These are phyloP conservation scores for Oligia strigilis DNA, from an alignment of 2,888 invertebrate genomes.

Conservation along the genomic window DNA sequence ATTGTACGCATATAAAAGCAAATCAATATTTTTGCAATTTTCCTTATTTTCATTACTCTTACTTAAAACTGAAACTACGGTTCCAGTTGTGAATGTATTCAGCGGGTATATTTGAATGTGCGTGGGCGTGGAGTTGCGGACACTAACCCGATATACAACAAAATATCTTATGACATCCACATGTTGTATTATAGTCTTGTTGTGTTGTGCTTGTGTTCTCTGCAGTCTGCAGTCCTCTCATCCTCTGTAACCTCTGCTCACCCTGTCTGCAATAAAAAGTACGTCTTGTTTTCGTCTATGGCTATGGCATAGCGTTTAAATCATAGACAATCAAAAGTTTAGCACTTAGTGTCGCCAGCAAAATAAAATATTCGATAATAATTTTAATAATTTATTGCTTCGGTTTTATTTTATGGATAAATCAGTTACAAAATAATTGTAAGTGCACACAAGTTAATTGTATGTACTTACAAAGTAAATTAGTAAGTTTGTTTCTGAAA, in stretches of 20 bases:
- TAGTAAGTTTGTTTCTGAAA: not conserved
- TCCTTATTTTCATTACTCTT: not conserved
- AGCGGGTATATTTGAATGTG: not conserved
- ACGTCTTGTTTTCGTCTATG: conserved; percentile 2
- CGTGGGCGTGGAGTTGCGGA: not conserved
- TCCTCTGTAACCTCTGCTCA: conserved; percentile 20
- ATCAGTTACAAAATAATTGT: not conserved
- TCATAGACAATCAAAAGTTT: conserved; percentile 10
- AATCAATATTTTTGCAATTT: not conserved
- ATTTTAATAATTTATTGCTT: not conserved
- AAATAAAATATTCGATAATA: not conserved
- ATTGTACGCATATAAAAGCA: not conserved
- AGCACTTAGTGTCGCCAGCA: conserved; percentile 11
- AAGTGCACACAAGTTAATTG: not conserved
- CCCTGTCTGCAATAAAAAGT: conserved; percentile 11
- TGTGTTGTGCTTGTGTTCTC: not conserved
- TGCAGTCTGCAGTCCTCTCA: not conserved
- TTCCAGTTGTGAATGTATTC: not conserved
- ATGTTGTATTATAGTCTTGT: not conserved
- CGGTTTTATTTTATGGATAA: not conserved
- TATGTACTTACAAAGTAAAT: not conserved
- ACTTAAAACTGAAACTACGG: no score
- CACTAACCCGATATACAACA: not conserved
- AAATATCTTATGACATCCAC: not conserved
- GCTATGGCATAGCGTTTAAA: not conserved